phyloP scores from a whole-genome alignment of 1,140 invertebrate genomes.

The Drosophila ananassae region DNA sequence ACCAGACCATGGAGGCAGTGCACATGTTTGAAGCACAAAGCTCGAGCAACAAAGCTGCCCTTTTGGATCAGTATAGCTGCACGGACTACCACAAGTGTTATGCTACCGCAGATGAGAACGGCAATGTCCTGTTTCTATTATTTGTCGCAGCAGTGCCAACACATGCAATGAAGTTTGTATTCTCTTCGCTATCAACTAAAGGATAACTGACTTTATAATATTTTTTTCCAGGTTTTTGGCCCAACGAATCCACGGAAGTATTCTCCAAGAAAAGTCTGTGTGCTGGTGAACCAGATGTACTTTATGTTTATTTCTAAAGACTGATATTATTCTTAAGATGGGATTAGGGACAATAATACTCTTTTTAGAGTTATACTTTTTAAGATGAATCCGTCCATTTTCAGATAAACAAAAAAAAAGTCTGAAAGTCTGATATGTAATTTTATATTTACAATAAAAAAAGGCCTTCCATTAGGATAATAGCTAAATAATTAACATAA shows the following conservation, averaged over 20 bases:
- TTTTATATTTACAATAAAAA: constrained; percentile 2
- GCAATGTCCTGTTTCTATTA: constrained; percentile 66
- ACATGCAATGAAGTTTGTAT: constrained; percentile 69
- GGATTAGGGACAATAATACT: not conserved
- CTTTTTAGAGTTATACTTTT: not conserved
- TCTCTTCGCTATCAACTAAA: not conserved
- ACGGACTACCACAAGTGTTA: constrained; percentile 78
- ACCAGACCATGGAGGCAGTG: constrained; percentile 67
- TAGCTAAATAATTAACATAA: not conserved
- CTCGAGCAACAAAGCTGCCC: constrained; percentile 14
- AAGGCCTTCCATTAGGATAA: not conserved
- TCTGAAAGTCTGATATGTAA: not conserved
- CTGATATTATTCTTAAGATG: constrained; percentile 28
- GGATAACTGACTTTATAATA: not conserved
- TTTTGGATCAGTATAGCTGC: constrained; percentile 75
- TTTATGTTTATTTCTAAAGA: constrained; percentile 12
- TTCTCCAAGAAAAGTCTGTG: constrained; percentile 47
- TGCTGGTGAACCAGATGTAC: constrained; percentile 41
- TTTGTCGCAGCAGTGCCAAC: constrained; percentile 75
- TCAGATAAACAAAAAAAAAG: too few species aligned
- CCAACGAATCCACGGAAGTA: constrained; percentile 38
- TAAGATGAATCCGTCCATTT: not conserved
- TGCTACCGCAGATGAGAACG: constrained; percentile 61
- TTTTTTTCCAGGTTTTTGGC: constrained; percentile 41
- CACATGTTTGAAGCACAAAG: constrained; percentile 36